Evolutionary conservation across 2,113 vertebrate species (phyloP).

Genomic region (Thomomys bottae): DNA sequence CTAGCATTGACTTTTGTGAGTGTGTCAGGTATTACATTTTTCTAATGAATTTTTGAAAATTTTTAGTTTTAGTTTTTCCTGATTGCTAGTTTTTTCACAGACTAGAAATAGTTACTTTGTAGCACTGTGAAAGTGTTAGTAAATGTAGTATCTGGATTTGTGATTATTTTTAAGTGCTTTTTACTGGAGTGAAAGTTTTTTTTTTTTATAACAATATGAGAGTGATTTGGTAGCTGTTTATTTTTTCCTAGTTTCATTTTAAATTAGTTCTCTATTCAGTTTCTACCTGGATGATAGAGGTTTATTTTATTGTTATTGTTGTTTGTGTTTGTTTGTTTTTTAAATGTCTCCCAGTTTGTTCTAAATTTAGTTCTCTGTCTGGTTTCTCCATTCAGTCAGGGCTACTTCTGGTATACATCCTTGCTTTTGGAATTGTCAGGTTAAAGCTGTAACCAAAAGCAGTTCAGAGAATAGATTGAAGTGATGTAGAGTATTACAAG

Average conservation of each 20-base stretch:
- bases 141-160: background rate
- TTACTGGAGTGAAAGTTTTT: background rate
- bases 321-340: background rate
- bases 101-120: background rate
- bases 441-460: constrained; percentile 65
- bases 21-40: background rate
- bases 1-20: background rate
- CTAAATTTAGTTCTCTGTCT: background rate
- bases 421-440: constrained; percentile 71
- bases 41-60: background rate
- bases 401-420: background rate
- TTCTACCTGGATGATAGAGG: background rate
- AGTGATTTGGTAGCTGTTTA: background rate
- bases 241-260: background rate
- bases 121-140: background rate
- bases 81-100: fast-evolving
- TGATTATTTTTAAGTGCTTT: background rate
- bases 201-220: background rate
- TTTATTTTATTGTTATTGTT: no score
- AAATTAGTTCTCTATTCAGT: background rate
- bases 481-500: constrained; percentile 71
- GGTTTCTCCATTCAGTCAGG: background rate
- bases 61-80: background rate
- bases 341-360: background rate
- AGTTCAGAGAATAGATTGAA: constrained; percentile 70